phyloP scores from a whole-genome alignment of 1,140 invertebrate genomes.

The Pectinophora gossypiella region DNA sequence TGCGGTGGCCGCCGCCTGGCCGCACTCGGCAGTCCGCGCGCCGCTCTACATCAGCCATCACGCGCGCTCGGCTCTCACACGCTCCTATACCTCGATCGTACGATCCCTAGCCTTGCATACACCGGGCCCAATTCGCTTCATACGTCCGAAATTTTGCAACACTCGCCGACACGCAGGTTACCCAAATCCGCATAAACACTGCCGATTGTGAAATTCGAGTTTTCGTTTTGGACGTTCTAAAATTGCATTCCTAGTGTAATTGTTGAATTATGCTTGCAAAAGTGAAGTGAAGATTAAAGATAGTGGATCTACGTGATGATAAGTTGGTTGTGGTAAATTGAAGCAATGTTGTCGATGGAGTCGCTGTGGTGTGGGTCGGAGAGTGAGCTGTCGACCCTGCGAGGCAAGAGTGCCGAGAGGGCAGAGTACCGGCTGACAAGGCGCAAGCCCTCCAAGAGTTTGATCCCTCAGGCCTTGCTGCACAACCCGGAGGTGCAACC shows the following conservation, averaged over 20 bases:
- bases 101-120: conserved; percentile 33
- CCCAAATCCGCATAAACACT: conserved; percentile 26
- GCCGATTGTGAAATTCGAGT: conserved; percentile 35
- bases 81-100: conserved; percentile 21
- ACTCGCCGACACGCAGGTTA: conserved; percentile 26
- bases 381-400: conserved; percentile 52
- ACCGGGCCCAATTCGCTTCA: conserved; percentile 33
- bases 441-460: conserved; percentile 49
- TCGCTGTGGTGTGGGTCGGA: conserved; percentile 74
- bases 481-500: conserved; percentile 40
- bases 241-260: conserved; percentile 2
- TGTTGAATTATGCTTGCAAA: conserved; percentile 12
- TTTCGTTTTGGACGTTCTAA: conserved; percentile 21
- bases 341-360: conserved; percentile 68
- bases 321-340: neutral
- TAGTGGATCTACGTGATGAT: neutral
- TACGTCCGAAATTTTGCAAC: conserved; percentile 49
- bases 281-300: conserved; percentile 5
- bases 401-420: conserved; percentile 35
- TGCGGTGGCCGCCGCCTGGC: conserved; percentile 4
- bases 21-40: conserved; percentile 14
- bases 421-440: conserved; percentile 70
- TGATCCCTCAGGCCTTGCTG: conserved; percentile 55
- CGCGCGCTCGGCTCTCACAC: conserved; percentile 20
- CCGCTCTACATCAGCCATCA: conserved; percentile 32